Percentiles rank a stretch among this genome's conserved stretches.
These are phyloP conservation scores for Enteromius radiatus DNA, from an alignment of 2,797 vertebrate species.

Conservation along the genomic window DNA sequence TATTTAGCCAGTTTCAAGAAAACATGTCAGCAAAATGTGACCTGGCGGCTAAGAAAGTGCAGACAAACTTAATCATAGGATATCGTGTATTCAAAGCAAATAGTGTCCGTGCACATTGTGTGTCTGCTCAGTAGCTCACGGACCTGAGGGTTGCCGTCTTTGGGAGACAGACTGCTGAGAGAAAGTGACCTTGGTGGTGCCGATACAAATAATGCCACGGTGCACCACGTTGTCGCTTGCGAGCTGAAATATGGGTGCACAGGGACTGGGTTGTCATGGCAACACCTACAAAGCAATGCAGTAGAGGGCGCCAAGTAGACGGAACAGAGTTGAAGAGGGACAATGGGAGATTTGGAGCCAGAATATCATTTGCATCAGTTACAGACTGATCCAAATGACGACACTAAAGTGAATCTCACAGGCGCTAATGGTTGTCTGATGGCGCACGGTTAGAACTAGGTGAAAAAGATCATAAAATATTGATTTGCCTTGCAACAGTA, in stretches of 20 bases:
- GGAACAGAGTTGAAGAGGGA: neutral
- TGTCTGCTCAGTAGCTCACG: neutral
- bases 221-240: slow-evolving; percentile 27
- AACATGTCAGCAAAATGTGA: slow-evolving; percentile 51
- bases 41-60: slow-evolving; percentile 33
- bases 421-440: neutral
- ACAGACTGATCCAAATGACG: slow-evolving; percentile 14
- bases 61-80: slow-evolving; percentile 34
- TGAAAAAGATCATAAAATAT: neutral
- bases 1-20: slow-evolving; percentile 50
- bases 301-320: slow-evolving; percentile 44
- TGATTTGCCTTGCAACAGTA: neutral
- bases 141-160: neutral
- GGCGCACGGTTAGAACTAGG: neutral
- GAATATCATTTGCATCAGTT: slow-evolving; percentile 40
- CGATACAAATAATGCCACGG: slow-evolving; percentile 22
- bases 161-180: neutral
- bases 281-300: slow-evolving; percentile 37
- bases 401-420: slow-evolving; percentile 23
- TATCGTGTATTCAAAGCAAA: neutral
- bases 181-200: slow-evolving; percentile 16
- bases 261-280: slow-evolving; percentile 48
- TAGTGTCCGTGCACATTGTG: neutral
- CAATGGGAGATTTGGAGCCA: slow-evolving; percentile 28
- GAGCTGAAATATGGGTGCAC: slow-evolving; percentile 22